Base-by-base conservation (phyloP, 64 coral and sea anemone genomes). In the Montipora cactus region DNA sequence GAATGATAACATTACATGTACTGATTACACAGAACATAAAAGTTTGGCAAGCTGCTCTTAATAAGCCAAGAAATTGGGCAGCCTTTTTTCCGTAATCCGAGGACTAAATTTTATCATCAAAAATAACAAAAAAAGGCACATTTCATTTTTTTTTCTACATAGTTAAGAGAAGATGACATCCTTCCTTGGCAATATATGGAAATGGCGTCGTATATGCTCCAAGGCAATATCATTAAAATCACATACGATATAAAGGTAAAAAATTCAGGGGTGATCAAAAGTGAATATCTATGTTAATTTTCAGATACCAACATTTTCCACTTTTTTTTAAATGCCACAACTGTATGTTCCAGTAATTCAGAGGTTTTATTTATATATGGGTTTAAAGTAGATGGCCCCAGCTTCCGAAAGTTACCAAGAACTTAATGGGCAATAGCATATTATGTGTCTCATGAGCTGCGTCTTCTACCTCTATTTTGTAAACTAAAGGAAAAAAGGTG, bases 221-320 rank as follows among this genome's bases (percentile, higher is more conserved):
- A 51, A 79, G 76, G 76, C 76, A 50, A 79, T 79, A 79, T 52
- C 47, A 79, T 79, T 55, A 74, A 74, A 74, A 74, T 74, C 70
- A 74, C 70, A 7, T 25, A 22, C 70, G 6, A 74, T 74, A 22
- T 74, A 74, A 74, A 74, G 70, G 70, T 74, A 74, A 74, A 37
- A 74, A 74, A 74, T 74, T 74, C 70, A 76, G 74, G 11, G 74
- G 28, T 47, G 74, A 45, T 76, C 76, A 52, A 79, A 79, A 79
- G 76, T 79, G 47, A 79, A 50, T 52, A 79, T 52, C 76, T 51
- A 79, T 79, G 46, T 79, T 79, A 79, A 79, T 79, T 79, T 50
- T 79, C 76, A 79, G 76, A 79, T 50, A 79, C 76, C 76, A 28
- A 28, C 28, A 28, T 28, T 28, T 28, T 76, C 7, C 44, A 76